phyloP scores from a whole-genome alignment of 2,797 vertebrate genomes.

The Sebastes goodei region DNA sequence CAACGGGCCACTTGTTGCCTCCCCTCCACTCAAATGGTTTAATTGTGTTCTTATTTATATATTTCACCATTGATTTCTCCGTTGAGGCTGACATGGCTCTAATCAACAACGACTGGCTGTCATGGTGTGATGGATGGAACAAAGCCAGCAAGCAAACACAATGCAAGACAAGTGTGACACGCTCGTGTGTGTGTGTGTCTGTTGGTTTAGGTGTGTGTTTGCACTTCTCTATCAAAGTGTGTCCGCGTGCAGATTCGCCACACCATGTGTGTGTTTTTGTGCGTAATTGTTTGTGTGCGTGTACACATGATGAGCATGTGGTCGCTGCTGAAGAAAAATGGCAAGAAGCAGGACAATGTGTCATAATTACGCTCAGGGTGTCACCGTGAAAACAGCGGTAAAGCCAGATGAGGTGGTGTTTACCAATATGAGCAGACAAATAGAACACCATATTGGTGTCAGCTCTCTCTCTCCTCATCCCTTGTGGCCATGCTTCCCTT shows the following conservation, averaged over 20 bases:
- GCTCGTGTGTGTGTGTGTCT: conserved; percentile 5
- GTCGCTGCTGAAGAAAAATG: conserved; percentile 42
- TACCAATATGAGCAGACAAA: conserved; percentile 60
- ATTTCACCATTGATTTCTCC: conserved; percentile 80
- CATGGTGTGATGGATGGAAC: conserved; percentile 74
- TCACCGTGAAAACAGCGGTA: conserved; percentile 46
- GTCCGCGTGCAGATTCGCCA: conserved; percentile 21
- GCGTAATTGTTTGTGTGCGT: background rate
- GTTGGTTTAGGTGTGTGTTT: conserved; percentile 35
- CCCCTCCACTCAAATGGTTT: conserved; percentile 49
- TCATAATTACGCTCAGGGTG: conserved; percentile 64
- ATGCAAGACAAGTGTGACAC: conserved; percentile 60
- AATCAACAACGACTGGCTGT: conserved; percentile 80
- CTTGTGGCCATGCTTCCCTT: conserved; percentile 51
- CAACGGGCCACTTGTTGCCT: conserved; percentile 72
- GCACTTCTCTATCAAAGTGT: conserved; percentile 35
- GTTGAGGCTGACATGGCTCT: conserved; percentile 72
- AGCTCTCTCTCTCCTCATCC: conserved; percentile 40
- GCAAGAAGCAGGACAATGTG: conserved; percentile 54
- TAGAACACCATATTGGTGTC: conserved; percentile 61
- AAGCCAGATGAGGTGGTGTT: conserved; percentile 68
- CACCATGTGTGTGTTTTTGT: background rate
- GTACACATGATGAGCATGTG: conserved; percentile 31
- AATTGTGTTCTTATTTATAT: conserved; percentile 79
- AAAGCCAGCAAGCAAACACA: conserved; percentile 75